A percentile compares a stretch with the other conserved stretches of the same genome.
phyloP scores from a whole-genome alignment of 2,113 vertebrate species.

The Zeus faber region DNA sequence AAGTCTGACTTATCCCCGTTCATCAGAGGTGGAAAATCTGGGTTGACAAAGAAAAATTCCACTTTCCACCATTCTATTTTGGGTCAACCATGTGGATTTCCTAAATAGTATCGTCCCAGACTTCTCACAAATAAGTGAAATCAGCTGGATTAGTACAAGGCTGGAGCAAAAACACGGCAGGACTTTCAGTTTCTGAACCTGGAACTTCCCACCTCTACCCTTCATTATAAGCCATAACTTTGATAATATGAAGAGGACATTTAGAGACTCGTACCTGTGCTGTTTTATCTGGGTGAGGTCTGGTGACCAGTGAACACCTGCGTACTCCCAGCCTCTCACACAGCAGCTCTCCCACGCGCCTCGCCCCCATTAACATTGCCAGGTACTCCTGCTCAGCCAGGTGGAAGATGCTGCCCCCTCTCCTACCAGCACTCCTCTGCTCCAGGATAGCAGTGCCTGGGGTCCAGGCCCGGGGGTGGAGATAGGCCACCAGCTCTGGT shows the following conservation, averaged over 20 bases:
- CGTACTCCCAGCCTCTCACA: slow-evolving; percentile 58
- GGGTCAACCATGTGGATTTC: no score
- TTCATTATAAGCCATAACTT: no score
- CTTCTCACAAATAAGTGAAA: no score
- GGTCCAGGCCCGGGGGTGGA: slow-evolving; percentile 72
- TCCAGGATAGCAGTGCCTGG: slow-evolving; percentile 68
- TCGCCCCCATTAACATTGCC: slow-evolving; percentile 60
- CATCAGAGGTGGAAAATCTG: no score
- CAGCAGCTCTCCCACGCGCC: slow-evolving; percentile 55
- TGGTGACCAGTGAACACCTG: slow-evolving; percentile 70
- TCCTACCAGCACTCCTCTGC: slow-evolving; percentile 7
- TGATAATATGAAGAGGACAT: background rate
- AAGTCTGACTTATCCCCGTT: no score
- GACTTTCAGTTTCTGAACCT: no score
- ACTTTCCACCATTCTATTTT: no score
- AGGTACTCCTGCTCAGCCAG: slow-evolving; percentile 55
- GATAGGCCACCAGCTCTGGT: slow-evolving; percentile 62
- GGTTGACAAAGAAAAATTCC: no score
- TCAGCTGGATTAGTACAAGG: no score
- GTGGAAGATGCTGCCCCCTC: slow-evolving; percentile 61
- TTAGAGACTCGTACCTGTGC: slow-evolving; percentile 45
- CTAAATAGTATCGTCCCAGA: no score
- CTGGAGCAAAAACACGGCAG: no score
- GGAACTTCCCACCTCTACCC: no score
- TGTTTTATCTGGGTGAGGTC: slow-evolving; percentile 49